Conservation (phyloP, 2,888 invertebrate species). For the Argyresthia albistria region DNA sequence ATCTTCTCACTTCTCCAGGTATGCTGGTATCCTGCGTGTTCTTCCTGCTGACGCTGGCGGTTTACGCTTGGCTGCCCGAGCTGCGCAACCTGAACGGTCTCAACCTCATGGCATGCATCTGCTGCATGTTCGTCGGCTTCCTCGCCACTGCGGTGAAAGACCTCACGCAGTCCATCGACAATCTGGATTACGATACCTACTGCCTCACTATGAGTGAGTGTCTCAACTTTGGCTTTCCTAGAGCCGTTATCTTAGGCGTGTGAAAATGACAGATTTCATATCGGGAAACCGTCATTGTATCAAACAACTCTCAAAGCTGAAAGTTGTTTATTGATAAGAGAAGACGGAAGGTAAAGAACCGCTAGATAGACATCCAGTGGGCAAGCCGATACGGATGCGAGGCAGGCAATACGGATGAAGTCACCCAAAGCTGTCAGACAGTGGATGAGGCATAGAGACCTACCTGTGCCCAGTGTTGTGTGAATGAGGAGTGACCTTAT, state of each 20-base stretch:
- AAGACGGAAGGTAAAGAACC: too few relatives aligned
- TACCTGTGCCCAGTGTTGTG: too few relatives aligned
- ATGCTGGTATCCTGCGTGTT: slow-evolving; percentile 84
- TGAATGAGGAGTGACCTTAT: too few relatives aligned
- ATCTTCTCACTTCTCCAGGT: slow-evolving; percentile 46
- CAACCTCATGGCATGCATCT: slow-evolving; percentile 80
- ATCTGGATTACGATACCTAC: slow-evolving; percentile 17
- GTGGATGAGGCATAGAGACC: too few relatives aligned
- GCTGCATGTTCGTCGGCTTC: slow-evolving; percentile 77
- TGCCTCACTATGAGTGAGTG: slow-evolving; percentile 38
- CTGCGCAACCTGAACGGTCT: slow-evolving; percentile 81
- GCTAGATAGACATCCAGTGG: too few relatives aligned
- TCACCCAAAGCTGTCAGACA: too few relatives aligned
- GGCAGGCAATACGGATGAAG: too few relatives aligned
- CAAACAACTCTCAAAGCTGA: too few relatives aligned
- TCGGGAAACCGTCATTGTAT: too few relatives aligned
- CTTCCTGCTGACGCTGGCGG: slow-evolving; percentile 78
- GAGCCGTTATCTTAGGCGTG: not conserved
- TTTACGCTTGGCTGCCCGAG: slow-evolving; percentile 80
- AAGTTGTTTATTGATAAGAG: too few relatives aligned
- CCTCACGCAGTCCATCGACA: slow-evolving; percentile 18
- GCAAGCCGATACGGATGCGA: too few relatives aligned
- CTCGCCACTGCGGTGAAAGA: slow-evolving; percentile 68
- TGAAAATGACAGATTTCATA: too few relatives aligned
- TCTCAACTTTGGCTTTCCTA: not conserved